These are phyloP conservation scores for Plutella xylostella DNA, from an alignment of 2,888 invertebrate species.

Conservation along the genomic window DNA sequence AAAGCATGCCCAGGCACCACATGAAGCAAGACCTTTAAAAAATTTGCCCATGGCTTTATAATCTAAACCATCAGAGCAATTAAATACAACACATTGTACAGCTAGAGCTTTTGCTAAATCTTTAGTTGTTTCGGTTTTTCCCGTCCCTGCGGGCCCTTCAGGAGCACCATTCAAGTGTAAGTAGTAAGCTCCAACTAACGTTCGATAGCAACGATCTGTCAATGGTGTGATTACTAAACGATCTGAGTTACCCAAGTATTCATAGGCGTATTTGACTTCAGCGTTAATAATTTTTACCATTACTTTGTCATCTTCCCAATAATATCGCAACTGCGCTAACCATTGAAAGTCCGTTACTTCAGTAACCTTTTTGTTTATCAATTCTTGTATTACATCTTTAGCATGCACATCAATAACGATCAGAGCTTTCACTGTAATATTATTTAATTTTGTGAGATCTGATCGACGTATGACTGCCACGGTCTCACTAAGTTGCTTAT, in stretches of 20 bases:
- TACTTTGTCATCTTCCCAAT: conserved; percentile 78
- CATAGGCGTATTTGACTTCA: conserved; percentile 82
- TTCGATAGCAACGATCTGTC: conserved; percentile 85
- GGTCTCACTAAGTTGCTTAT: conserved; percentile 77
- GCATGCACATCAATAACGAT: conserved; percentile 90
- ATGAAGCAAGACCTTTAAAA: conserved; percentile 85
- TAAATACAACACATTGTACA: conserved; percentile 90
- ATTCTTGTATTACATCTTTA: conserved; percentile 80
- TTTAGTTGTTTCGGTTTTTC: conserved; percentile 93
- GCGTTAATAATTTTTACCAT: conserved; percentile 83
- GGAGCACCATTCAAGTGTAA: conserved; percentile 88
- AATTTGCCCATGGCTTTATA: conserved; percentile 89
- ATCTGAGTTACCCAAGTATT: conserved; percentile 86
- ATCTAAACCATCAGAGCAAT: conserved; percentile 88
- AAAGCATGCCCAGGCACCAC: conserved; percentile 91
- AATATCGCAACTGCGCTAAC: conserved; percentile 85
- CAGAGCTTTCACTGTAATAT: conserved; percentile 84
- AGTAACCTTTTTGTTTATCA: conserved; percentile 73
- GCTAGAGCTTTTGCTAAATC: conserved; percentile 93
- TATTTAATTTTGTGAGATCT: conserved; percentile 75
- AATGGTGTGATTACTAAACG: conserved; percentile 81
- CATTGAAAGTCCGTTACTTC: conserved; percentile 85
- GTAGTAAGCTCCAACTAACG: conserved; percentile 85
- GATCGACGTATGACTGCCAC: conserved; percentile 80
- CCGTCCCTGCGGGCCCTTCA: conserved; percentile 88